These are phyloP conservation scores for Chaunax sp. DNA, from an alignment of 2,797 vertebrate genomes.

Conservation along the genomic window DNA sequence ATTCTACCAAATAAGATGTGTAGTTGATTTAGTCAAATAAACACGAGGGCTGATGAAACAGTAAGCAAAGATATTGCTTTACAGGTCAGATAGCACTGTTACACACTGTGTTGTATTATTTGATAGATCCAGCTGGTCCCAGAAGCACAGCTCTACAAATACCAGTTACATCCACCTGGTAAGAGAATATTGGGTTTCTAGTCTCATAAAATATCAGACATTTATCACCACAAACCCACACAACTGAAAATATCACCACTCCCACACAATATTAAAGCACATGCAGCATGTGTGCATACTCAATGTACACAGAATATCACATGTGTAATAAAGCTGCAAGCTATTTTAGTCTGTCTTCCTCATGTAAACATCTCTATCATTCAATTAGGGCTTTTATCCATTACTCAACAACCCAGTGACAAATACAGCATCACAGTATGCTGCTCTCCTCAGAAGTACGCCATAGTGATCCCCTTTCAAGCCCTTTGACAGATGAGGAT, in stretches of 20 bases:
- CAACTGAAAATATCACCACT: conserved; percentile 66
- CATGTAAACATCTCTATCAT: conserved; percentile 25
- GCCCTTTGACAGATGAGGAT: conserved; percentile 35
- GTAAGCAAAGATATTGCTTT: conserved; percentile 70
- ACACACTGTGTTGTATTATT: conserved; percentile 72
- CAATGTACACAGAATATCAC: conserved; percentile 34
- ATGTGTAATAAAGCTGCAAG: conserved; percentile 43
- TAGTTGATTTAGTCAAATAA: conserved; percentile 55
- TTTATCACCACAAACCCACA: conserved; percentile 70
- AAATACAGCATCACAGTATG: conserved; percentile 27
- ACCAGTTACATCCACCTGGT: conserved; percentile 72
- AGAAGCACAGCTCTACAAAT: conserved; percentile 72
- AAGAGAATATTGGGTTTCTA: conserved; percentile 74
- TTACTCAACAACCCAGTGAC: conserved; percentile 14
- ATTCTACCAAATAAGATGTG: conserved; percentile 41
- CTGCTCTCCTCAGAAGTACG: conserved; percentile 27
- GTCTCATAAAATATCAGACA: conserved; percentile 63
- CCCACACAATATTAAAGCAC: conserved; percentile 63
- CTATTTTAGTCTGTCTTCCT: conserved; percentile 37
- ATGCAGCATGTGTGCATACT: conserved; percentile 44
- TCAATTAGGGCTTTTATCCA: conserved; percentile 47
- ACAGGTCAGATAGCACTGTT: conserved; percentile 73
- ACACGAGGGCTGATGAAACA: conserved; percentile 50
- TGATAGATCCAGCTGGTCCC: conserved; percentile 70
- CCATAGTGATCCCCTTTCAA: conserved; percentile 33